These are phyloP conservation scores for Leptopilina clavipes DNA, from an alignment of 1,140 invertebrate species.

Conservation along the genomic window DNA sequence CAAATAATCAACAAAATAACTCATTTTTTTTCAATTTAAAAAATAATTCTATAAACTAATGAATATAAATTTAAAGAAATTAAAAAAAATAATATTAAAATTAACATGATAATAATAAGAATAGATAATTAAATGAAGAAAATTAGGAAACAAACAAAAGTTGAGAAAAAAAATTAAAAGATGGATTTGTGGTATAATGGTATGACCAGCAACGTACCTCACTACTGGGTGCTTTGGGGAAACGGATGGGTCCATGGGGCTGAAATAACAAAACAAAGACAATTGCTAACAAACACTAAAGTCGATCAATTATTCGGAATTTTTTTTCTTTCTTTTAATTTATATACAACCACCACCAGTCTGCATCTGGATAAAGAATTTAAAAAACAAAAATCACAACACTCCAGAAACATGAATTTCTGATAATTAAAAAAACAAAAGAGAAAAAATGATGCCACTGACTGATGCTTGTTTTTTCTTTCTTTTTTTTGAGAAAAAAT, in stretches of 20 bases:
- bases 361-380: slow-evolving; percentile 39
- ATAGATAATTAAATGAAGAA: slow-evolving; percentile 36
- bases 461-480: background rate
- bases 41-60: no score
- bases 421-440: background rate
- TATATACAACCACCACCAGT: slow-evolving; percentile 56
- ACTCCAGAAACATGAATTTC: background rate
- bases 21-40: no score
- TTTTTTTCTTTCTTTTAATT: slow-evolving; percentile 43
- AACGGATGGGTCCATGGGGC: slow-evolving; percentile 79
- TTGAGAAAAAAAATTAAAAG: slow-evolving; percentile 42
- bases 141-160: slow-evolving; percentile 35
- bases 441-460: slow-evolving; percentile 25
- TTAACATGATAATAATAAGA: background rate
- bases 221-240: slow-evolving; percentile 77
- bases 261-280: slow-evolving; percentile 80
- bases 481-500: no score
- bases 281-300: slow-evolving; percentile 76
- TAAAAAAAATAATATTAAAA: background rate
- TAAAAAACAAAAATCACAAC: background rate
- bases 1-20: no score
- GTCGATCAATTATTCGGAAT: slow-evolving; percentile 63
- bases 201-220: slow-evolving; percentile 77
- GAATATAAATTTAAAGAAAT: no score
- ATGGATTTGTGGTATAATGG: slow-evolving; percentile 66